These are phyloP conservation scores for Smutsia temminckii DNA, from an alignment of 2,797 vertebrate genomes.

Conservation along the genomic window DNA sequence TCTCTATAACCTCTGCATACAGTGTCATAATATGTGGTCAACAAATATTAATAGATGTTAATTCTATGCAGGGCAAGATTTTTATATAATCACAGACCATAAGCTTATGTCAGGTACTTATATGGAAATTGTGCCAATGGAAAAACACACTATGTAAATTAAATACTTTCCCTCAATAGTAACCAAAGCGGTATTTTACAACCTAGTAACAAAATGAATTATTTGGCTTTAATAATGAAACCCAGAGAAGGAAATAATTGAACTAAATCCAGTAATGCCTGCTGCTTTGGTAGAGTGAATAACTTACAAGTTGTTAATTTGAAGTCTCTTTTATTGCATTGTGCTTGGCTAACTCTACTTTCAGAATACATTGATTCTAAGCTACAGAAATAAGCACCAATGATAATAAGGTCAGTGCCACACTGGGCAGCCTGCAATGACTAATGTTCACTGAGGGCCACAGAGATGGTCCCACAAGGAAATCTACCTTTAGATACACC, in stretches of 20 bases:
- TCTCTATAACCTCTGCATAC: not conserved
- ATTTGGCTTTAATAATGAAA: not conserved
- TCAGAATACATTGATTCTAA: not conserved
- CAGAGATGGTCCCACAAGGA: not conserved
- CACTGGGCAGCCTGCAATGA: not conserved
- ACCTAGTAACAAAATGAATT: not conserved
- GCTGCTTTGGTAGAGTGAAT: not conserved
- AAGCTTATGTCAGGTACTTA: not conserved
- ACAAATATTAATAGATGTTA: not conserved
- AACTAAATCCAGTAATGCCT: not conserved
- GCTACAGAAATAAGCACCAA: not conserved
- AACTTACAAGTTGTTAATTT: not conserved
- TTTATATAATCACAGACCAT: not conserved
- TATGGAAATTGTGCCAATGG: not conserved
- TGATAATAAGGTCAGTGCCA: not conserved
- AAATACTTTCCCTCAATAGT: not conserved
- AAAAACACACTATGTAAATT: not conserved
- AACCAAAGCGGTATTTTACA: not conserved
- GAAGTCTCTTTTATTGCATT: not conserved
- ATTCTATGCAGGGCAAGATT: not conserved
- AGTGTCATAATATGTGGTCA: not conserved
- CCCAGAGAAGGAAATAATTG: not conserved
- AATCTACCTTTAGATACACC: conserved; percentile 91
- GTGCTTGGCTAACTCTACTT: not conserved
- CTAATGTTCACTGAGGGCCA: not conserved